Base-by-base conservation (phyloP, 2,113 vertebrate species). In the Tyrannus savana region DNA sequence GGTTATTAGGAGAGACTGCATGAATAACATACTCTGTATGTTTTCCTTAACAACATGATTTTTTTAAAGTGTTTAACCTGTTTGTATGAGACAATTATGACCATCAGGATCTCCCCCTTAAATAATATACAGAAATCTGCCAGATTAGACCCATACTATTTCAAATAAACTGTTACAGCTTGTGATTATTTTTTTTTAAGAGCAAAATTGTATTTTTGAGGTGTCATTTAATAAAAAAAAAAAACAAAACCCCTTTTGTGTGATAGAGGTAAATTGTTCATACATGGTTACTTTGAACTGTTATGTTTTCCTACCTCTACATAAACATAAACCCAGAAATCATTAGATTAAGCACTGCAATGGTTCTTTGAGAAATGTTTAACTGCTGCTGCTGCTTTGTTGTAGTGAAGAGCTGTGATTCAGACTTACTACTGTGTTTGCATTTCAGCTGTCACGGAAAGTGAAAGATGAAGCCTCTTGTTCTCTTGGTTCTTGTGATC, bases 381-480 rank as follows among this genome's bases (percentile, higher is more conserved):
- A 82, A 60, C 75, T 79, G 62, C 94, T 94, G 78, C 35, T 96
- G 31, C 18, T 93, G 46, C 90, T 96, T 96, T 95, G 76, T 93
- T 96, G 73, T 95, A 62, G 60, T 88, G 74, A 93, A 95, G 72
- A 93, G 88, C 79, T 93, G 35, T 95, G 88, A 89, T 95, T 97
- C 72, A 94, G 96, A 95, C 82, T 95, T 89, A 23, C 39, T 94
- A 59, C 82, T 82, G 33, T 94, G 93, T 96, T 96, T 93, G 84
- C 67, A 72, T 98, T 98, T 96, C 93, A 98, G 98, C 97, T 97
- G 95, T 94, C 97, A 79, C 96, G 59, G 90, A 95, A 93, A 93
- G 92, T 84, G 95, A 98, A 98, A 95, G 94, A 99, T 99, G 99
- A 99, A 99, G 98, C 96, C 96, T 78, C 95, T 98, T 91, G 85